Evolutionary conservation across 2,113 vertebrate species (phyloP), one percentile per base, ranked within the genome.

Genomic region (Redunca redunca): DNA sequence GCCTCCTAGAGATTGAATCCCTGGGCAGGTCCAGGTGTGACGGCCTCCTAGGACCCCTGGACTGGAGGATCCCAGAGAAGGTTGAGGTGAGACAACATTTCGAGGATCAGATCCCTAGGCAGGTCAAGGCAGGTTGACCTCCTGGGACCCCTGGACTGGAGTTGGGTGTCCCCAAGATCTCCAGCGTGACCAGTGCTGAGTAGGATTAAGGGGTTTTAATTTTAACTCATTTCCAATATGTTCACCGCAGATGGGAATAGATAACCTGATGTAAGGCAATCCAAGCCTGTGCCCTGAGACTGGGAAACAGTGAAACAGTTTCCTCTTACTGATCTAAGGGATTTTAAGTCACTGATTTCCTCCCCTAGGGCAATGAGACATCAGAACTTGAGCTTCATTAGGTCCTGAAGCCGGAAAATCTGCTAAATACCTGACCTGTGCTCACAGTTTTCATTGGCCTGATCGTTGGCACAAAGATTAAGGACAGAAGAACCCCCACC

Each of bases 11-110:
- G 28, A 16, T 33, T 0, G 0, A 62, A 62, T 16, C 30, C 30
- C 30, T 16, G 30, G 14, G 60, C 14, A 62, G 60, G 28, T 33
- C 0, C 1, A 62, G 14, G 28, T 0, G 0, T 62, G 14, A 21
- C 0, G 13, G 58, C 58, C 28, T 62, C 13, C 58, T 15, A 62
- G 28, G 28, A 62, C 26, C 28, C 58, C 28, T 62, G 58, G 58
- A 30, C 58, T 62, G 28, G 58, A 14, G 13, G 58, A 62, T 62
- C 13, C 58, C 58, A 62, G 58, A 33, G 60, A 2, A 62, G 28
- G 14, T 62, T 33, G 13, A 16, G 60, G 28, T 30, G 28, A 33
- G 60, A 67, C 33, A 67, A 19, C 17, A 3, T 36, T 67, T 67
- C 0, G 1, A 67, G 30, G 17, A 67, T 16, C 8, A 67, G 33